Evolutionary conservation across 2,113 vertebrate species (phyloP).

Genomic region (Perca fluviatilis): DNA sequence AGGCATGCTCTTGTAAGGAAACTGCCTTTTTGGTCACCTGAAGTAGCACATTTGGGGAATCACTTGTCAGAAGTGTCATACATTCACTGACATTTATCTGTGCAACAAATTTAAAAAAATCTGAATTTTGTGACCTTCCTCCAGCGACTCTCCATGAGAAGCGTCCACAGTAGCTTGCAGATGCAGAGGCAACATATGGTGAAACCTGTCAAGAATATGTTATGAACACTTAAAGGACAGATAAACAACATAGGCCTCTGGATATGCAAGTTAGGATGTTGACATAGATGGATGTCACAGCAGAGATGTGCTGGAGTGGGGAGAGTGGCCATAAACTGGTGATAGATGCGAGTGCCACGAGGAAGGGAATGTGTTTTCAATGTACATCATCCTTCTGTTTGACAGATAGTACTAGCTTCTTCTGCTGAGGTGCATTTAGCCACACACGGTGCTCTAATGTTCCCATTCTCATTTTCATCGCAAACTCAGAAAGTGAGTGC

Average conservation of each 20-base stretch:
- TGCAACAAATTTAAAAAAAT: neutral
- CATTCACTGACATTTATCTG: conserved; percentile 17
- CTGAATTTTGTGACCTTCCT: conserved; percentile 9
- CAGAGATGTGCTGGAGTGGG: conserved; percentile 63
- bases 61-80: conserved; percentile 35
- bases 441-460: conserved; percentile 47
- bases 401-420: conserved; percentile 69
- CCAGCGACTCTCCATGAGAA: neutral
- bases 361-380: conserved; percentile 78
- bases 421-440: conserved; percentile 62
- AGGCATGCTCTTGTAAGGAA: conserved; percentile 22
- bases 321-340: conserved; percentile 76
- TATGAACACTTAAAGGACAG: conserved; percentile 60
- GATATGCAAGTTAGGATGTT: conserved; percentile 66
- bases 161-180: conserved; percentile 5
- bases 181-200: conserved; percentile 47
- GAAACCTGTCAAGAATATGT: conserved; percentile 53
- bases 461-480: conserved; percentile 52
- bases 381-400: conserved; percentile 76
- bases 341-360: conserved; percentile 78
- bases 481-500: conserved; percentile 26
- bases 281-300: conserved; percentile 78
- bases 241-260: conserved; percentile 46
- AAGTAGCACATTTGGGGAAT: conserved; percentile 16
- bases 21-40: conserved; percentile 36